These are phyloP conservation scores for Myotis brandtii DNA, from an alignment of 2,113 vertebrate genomes.

Conservation along the genomic window DNA sequence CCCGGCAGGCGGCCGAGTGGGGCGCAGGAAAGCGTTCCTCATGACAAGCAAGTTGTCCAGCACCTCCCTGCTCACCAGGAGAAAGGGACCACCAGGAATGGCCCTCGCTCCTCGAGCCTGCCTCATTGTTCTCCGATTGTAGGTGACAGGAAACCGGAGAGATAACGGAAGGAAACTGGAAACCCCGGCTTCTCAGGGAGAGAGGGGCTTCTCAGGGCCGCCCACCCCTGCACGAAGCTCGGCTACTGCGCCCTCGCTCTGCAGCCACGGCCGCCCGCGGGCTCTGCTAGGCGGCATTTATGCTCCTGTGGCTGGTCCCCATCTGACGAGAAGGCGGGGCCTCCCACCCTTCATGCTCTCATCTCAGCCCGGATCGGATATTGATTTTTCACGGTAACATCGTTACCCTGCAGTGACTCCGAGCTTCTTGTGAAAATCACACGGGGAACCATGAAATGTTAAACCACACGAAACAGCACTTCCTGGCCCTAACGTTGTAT, in stretches of 20 bases:
- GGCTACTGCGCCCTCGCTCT: too few relatives aligned
- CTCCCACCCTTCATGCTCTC: not conserved
- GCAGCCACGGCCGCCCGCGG: not conserved
- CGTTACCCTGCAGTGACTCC: not conserved
- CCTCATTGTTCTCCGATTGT: not conserved
- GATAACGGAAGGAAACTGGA: not conserved
- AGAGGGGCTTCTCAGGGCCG: too few relatives aligned
- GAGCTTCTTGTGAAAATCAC: not conserved
- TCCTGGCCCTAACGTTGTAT: not conserved
- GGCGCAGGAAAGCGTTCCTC: too few relatives aligned
- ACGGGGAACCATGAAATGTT: not conserved
- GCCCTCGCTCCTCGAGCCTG: fast-evolving
- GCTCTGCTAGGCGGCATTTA: not conserved
- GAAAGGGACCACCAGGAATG: not conserved
- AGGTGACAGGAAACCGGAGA: not conserved
- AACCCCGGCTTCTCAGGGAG: too few relatives aligned
- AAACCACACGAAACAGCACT: not conserved
- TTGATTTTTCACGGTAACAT: fast-evolving
- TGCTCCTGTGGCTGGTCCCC: not conserved
- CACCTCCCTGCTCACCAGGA: not conserved
- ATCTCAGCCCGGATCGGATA: fast-evolving
- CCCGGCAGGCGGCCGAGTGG: too few relatives aligned
- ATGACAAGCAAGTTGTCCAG: fast-evolving
- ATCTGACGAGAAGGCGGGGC: fast-evolving
- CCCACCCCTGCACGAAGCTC: too few relatives aligned